Conservation (phyloP, 2,797 vertebrate species). For the Propithecus deckenii region DNA sequence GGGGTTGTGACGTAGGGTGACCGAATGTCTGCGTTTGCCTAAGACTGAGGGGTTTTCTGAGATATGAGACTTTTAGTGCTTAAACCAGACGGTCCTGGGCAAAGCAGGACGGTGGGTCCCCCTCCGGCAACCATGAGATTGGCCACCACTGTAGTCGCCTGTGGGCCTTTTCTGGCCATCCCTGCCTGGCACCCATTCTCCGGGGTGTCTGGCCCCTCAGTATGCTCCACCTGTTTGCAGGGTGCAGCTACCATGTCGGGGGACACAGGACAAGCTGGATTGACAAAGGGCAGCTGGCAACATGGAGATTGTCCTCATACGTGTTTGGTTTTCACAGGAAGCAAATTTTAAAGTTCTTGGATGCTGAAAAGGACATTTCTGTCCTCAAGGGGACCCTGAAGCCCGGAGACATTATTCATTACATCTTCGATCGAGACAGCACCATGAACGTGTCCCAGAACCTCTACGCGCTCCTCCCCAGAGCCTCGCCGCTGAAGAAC, state of each 20-base stretch:
- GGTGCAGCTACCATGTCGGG: background rate
- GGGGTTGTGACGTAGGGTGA: accelerated
- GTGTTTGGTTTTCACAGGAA: constrained; percentile 86
- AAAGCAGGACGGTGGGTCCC: accelerated
- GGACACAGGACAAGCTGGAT: accelerated
- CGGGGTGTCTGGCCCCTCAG: background rate
- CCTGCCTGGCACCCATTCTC: background rate
- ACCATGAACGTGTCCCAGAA: constrained; percentile 97
- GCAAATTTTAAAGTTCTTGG: constrained; percentile 94
- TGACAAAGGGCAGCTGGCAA: background rate
- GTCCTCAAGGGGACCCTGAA: constrained; percentile 96
- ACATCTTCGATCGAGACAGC: constrained; percentile 96
- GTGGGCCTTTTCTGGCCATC: background rate
- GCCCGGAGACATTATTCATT: constrained; percentile 95
- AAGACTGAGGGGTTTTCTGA: background rate
- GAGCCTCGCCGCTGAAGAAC: constrained; percentile 93
- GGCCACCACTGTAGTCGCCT: accelerated
- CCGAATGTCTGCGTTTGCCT: background rate
- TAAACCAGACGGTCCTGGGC: background rate
- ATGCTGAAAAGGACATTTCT: constrained; percentile 96
- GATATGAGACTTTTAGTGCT: background rate
- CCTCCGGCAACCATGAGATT: background rate
- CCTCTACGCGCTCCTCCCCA: constrained; percentile 94
- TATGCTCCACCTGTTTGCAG: too few relatives aligned
- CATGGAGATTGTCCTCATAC: background rate